Evolutionary conservation across 2,113 vertebrate genomes (phyloP).

Genomic region (Acrocephalus arundinaceus): DNA sequence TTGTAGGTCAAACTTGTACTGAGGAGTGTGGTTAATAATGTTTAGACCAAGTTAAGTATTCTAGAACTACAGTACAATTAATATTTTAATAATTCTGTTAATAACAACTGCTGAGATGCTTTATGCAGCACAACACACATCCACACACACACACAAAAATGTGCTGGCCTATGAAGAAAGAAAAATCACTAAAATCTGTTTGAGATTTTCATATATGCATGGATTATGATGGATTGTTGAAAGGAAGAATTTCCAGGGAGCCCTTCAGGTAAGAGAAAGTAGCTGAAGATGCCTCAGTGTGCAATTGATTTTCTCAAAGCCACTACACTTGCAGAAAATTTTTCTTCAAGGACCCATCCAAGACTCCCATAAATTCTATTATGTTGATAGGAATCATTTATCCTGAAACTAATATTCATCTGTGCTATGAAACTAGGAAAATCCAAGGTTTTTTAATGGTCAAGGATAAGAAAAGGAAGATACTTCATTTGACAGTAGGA

Average conservation of each 20-base stretch:
- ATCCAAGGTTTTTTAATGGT: neutral
- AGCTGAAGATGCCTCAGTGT: neutral
- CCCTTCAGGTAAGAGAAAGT: neutral
- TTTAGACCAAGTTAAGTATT: neutral
- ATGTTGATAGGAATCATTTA: neutral
- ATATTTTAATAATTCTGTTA: neutral
- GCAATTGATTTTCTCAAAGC: neutral
- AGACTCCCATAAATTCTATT: neutral
- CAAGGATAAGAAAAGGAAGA: neutral
- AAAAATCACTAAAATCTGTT: neutral
- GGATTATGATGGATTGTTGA: neutral
- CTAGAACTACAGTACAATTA: neutral
- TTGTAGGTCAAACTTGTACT: neutral
- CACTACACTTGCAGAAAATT: neutral
- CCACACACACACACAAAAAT: neutral
- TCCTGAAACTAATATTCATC: neutral
- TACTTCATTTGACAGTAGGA: neutral
- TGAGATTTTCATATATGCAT: neutral
- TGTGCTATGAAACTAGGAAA: neutral
- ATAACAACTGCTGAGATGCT: neutral
- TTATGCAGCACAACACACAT: neutral
- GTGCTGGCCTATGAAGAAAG: neutral
- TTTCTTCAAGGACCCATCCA: neutral
- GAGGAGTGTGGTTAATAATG: neutral
- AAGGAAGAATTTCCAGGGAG: neutral